A percentile compares a stretch with the other conserved stretches of the same genome.
These are phyloP conservation scores for Lutjanus argentimaculatus DNA, from an alignment of 2,797 vertebrate species.

Conservation along the genomic window DNA sequence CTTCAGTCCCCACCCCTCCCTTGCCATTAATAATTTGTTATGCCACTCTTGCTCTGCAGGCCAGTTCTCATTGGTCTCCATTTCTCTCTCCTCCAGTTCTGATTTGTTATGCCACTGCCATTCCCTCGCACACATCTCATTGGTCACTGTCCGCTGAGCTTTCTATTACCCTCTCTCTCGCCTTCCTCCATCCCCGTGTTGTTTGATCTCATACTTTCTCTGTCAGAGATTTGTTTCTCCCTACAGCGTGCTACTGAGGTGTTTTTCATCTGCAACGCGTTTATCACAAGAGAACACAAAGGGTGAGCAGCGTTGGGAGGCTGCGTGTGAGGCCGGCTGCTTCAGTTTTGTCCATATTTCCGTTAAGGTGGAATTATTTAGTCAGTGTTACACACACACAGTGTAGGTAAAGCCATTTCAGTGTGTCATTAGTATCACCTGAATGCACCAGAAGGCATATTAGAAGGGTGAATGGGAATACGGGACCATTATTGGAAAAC, in stretches of 20 bases:
- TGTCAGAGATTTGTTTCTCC: slow-evolving; percentile 70
- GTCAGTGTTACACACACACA: slow-evolving; percentile 36
- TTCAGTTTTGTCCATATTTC: slow-evolving; percentile 45
- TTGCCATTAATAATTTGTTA: slow-evolving; percentile 68
- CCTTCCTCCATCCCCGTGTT: slow-evolving; percentile 32
- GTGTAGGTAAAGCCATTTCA: slow-evolving; percentile 52
- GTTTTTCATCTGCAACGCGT: slow-evolving; percentile 66
- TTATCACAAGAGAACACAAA: slow-evolving; percentile 67
- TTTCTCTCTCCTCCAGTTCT: slow-evolving; percentile 51
- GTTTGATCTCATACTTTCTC: slow-evolving; percentile 75
- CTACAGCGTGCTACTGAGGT: slow-evolving; percentile 47
- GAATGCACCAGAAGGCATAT: slow-evolving; percentile 61
- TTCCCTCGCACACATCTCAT: slow-evolving; percentile 66
- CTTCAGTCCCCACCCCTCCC: slow-evolving; percentile 21
- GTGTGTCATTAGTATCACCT: slow-evolving; percentile 70
- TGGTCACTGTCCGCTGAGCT: slow-evolving; percentile 72
- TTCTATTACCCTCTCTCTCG: slow-evolving; percentile 61
- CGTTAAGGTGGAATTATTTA: slow-evolving; percentile 48
- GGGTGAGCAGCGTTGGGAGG: slow-evolving; percentile 4
- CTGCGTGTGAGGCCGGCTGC: slow-evolving; percentile 36
- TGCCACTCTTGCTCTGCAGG: slow-evolving; percentile 58
- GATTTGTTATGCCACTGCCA: slow-evolving; percentile 74
- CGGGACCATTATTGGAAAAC: slow-evolving; percentile 56
- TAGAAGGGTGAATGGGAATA: slow-evolving; percentile 42
- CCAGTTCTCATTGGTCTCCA: slow-evolving; percentile 54